phyloP scores from a whole-genome alignment of 2,888 invertebrate species.

The Rhodophaea formosa region DNA sequence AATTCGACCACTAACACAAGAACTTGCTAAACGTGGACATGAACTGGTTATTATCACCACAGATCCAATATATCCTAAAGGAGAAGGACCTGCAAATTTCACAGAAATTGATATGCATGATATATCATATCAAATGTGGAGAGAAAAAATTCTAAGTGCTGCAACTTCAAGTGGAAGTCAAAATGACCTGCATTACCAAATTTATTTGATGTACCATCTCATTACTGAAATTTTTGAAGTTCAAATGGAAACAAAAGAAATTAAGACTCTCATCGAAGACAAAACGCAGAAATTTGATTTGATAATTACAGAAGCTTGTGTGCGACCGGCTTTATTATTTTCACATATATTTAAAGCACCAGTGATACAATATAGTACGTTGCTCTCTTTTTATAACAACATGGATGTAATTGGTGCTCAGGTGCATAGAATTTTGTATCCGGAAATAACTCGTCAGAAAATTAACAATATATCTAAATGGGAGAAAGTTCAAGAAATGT shows the following conservation, averaged over 20 bases:
- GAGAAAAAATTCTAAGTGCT: conserved; percentile 17
- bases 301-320: conserved; percentile 42
- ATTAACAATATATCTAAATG: conserved; percentile 38
- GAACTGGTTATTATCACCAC: conserved; percentile 57
- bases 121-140: conserved; percentile 37
- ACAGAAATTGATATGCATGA: conserved; percentile 57
- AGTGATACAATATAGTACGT: conserved; percentile 46
- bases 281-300: conserved; percentile 41
- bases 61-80: conserved; percentile 45
- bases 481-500: conserved; percentile 40
- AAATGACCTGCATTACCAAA: conserved; percentile 27
- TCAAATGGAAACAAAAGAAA: conserved; percentile 31
- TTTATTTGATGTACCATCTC: conserved; percentile 1
- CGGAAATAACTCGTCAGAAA: conserved; percentile 28
- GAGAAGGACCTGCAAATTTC: conserved; percentile 42
- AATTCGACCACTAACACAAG: conserved; percentile 50
- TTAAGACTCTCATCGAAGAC: conserved; percentile 31
- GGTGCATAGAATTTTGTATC: conserved; percentile 38
- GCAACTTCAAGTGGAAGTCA: conserved; percentile 21
- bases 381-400: conserved; percentile 28
- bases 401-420: conserved; percentile 17
- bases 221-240: conserved; percentile 23
- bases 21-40: conserved; percentile 59
- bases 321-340: conserved; percentile 29
- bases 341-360: conserved; percentile 45